These are phyloP conservation scores for Limulus polyphemus DNA, from an alignment of 2,888 invertebrate genomes.

Conservation along the genomic window DNA sequence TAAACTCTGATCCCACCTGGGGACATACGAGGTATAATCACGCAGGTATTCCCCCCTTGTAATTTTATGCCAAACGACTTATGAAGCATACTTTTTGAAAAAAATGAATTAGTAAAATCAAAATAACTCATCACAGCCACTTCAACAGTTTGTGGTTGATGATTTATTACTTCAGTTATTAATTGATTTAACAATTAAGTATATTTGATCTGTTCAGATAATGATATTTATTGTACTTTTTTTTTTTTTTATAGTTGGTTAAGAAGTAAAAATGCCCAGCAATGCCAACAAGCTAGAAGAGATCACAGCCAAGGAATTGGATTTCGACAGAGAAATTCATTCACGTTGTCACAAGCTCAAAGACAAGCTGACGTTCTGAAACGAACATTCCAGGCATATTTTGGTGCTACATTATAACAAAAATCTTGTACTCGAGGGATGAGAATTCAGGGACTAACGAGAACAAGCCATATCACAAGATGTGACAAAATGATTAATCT, in stretches of 20 bases:
- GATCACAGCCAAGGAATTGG: background rate
- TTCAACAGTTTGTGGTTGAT: background rate
- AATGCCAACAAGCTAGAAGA: background rate
- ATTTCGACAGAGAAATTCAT: background rate
- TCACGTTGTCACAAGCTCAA: background rate
- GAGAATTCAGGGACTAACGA: too few relatives aligned
- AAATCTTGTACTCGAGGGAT: too few relatives aligned
- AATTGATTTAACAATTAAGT: background rate
- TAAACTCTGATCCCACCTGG: too few relatives aligned
- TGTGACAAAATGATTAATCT: too few relatives aligned
- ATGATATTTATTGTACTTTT: background rate
- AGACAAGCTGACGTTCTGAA: background rate
- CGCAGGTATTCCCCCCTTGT: too few relatives aligned
- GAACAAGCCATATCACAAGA: too few relatives aligned
- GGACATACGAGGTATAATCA: too few relatives aligned
- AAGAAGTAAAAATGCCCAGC: background rate
- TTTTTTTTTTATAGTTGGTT: background rate
- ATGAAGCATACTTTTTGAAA: background rate
- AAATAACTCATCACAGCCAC: background rate
- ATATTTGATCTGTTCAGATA: background rate
- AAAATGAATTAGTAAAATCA: background rate
- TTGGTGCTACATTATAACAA: background rate
- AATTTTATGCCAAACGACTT: background rate
- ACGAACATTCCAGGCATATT: conserved; percentile 2
- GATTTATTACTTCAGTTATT: background rate